phyloP scores from a whole-genome alignment of 2,797 vertebrate genomes.

The Loriculus beryllinus region DNA sequence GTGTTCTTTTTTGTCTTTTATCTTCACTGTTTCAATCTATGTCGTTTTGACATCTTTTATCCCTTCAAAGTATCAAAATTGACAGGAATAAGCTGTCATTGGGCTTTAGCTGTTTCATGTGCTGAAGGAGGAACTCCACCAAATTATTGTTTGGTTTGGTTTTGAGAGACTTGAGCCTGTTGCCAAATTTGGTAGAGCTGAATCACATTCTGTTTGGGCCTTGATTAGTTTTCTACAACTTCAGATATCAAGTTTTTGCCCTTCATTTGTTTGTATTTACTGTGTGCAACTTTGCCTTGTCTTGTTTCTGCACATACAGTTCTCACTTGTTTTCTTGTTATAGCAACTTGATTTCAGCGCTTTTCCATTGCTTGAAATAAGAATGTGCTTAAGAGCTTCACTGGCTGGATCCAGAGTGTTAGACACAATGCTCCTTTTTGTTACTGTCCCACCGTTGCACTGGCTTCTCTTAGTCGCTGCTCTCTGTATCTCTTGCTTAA shows the following conservation, averaged over 20 bases:
- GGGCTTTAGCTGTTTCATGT: not conserved
- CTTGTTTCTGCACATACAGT: not conserved
- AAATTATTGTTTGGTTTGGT: not conserved
- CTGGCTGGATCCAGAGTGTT: not conserved
- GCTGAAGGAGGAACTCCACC: not conserved
- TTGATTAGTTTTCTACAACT: not conserved
- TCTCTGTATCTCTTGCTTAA: not conserved
- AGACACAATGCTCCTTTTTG: not conserved
- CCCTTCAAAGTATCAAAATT: not conserved
- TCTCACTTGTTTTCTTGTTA: not conserved
- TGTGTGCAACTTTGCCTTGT: not conserved
- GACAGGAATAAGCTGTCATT: not conserved
- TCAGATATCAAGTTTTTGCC: not conserved
- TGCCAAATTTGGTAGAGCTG: not conserved
- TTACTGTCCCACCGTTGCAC: not conserved
- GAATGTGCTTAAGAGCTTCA: not conserved
- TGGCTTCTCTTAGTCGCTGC: not conserved
- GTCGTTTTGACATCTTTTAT: conserved; percentile 24
- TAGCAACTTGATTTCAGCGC: not conserved
- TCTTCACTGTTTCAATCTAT: conserved; percentile 19
- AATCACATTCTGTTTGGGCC: not conserved
- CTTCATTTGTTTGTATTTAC: not conserved
- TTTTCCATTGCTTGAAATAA: not conserved
- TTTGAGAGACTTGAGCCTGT: not conserved
- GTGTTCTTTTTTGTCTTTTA: not conserved